These are phyloP conservation scores for Pegoplata infirma DNA, from an alignment of 2,888 invertebrate species.

Conservation along the genomic window DNA sequence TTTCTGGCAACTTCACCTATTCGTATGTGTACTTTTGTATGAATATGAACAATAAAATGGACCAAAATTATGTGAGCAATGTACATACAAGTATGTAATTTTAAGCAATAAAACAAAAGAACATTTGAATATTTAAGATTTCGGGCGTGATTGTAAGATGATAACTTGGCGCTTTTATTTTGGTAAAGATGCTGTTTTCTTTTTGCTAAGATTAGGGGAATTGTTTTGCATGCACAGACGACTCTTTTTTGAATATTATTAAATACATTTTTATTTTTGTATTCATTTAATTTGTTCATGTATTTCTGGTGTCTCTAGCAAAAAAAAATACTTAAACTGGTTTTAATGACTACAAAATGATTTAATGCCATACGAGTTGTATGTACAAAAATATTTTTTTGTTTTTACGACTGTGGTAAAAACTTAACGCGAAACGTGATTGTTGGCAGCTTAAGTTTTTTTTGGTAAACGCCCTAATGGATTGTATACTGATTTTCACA, in stretches of 20 bases:
- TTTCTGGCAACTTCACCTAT: background rate
- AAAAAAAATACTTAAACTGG: conserved; percentile 26
- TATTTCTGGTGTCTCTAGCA: background rate
- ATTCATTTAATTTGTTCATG: background rate
- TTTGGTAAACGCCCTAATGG: conserved; percentile 44
- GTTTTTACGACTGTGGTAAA: conserved; percentile 41
- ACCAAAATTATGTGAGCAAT: conserved; percentile 2
- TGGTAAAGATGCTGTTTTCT: conserved; percentile 10
- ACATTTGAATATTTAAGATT: conserved; percentile 32
- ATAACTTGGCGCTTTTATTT: conserved; percentile 47
- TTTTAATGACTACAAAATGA: conserved; percentile 55
- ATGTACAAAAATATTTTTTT: too few relatives aligned
- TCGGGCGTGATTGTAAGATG: conserved; percentile 50
- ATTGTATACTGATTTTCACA: conserved; percentile 41
- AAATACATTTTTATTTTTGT: background rate
- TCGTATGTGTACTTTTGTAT: too few relatives aligned
- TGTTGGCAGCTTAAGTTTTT: conserved; percentile 26
- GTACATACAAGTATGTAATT: background rate
- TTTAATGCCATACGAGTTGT: conserved; percentile 47
- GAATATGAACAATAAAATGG: conserved; percentile 11
- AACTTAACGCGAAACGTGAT: conserved; percentile 44
- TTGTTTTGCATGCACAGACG: background rate
- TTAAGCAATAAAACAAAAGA: conserved; percentile 23
- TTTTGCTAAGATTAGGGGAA: background rate
- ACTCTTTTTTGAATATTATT: conserved; percentile 19